Base-by-base conservation (phyloP, 2,797 vertebrate species). In the Luscinia luscinia region DNA sequence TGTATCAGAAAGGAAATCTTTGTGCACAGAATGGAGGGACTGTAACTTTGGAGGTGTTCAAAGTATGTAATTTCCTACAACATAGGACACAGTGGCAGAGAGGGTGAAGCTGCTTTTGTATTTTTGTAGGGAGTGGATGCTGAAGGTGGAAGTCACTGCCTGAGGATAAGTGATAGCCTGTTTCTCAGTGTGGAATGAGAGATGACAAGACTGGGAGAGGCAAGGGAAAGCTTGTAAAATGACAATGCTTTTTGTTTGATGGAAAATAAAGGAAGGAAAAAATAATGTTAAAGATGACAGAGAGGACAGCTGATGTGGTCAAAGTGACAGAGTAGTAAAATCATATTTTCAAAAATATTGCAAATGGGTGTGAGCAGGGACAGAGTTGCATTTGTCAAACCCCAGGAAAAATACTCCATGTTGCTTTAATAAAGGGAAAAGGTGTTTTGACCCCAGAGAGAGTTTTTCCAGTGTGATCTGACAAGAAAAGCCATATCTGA, bases 231-330 rank as follows among this genome's bases (percentile, higher is more conserved):
- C 79, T 75, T 21, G 61, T 73, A 58, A 88, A 95, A 77, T 78
- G 51, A 72, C 78, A 85, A 19, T 63, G 48, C 9, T 68, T 94
- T 90, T 88, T 93, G 76, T 93, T 86, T 93, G 87, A 76, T 84
- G 34, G 18, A 68, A 62, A 40, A 36, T 76, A 86, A 80, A 91
- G 84, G 66, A 64, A 70, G 57, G 66, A 75, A 22, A 59, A 48
- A 78, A 84, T 43, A 30, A 66, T 61, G 66, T 28, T 23, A 9
- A 68, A 86, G 69, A 77, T 89, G 70, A 63, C 58, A 75, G 82
- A 58, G 41, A 41, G 27, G 30, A 75, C 2, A n/a, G 62, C 51
- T 83, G 70, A 73, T 86, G 62, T 49, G 83, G 88, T 90, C 69
- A 62, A 59, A 93, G 59, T 76, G 55, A 23, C 43, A 76, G 55